Evolutionary conservation across 37 sponge, comb jelly and placozoan genomes (phyloP).

Genomic region (Cladorhizidae sp.): DNA sequence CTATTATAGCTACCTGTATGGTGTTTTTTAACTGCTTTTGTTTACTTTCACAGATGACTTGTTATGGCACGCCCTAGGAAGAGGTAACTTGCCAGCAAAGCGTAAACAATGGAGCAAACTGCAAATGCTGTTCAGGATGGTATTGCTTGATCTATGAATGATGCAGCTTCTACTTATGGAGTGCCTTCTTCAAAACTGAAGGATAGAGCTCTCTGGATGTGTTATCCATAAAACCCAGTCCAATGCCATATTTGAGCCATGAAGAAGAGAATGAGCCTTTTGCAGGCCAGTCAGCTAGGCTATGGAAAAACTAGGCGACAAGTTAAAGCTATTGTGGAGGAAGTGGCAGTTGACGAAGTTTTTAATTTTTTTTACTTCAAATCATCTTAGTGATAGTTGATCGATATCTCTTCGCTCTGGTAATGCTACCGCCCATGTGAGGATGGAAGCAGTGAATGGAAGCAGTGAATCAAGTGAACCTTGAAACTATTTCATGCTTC

Average conservation of each 20-base stretch:
- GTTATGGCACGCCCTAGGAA: too few species aligned
- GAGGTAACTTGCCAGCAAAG: neutral
- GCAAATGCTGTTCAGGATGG: slow-evolving; percentile 11
- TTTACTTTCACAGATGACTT: too few species aligned
- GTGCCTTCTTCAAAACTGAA: slow-evolving; percentile 2
- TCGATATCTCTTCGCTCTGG: slow-evolving; percentile 7
- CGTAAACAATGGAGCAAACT: slow-evolving; percentile 22
- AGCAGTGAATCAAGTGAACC: slow-evolving; percentile 6
- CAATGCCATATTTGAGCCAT: neutral
- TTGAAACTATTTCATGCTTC: slow-evolving; percentile 5
- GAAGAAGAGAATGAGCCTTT: slow-evolving; percentile 9
- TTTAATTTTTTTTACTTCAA: neutral
- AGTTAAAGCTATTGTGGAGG: slow-evolving; percentile 9
- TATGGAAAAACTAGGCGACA: too few species aligned
- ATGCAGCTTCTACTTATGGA: slow-evolving; percentile 8
- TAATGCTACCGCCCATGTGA: slow-evolving; percentile 19
- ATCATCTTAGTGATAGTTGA: slow-evolving; percentile 2
- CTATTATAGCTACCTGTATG: too few species aligned
- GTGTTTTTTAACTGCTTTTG: too few species aligned
- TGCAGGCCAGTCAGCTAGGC: neutral
- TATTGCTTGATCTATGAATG: neutral
- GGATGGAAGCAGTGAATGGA: slow-evolving; percentile 36
- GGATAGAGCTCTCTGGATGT: too few species aligned
- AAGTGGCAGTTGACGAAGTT: neutral
- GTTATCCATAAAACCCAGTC: slow-evolving; percentile 22